Conservation (phyloP, 2,888 invertebrate genomes). For the Tribolium freemani region DNA sequence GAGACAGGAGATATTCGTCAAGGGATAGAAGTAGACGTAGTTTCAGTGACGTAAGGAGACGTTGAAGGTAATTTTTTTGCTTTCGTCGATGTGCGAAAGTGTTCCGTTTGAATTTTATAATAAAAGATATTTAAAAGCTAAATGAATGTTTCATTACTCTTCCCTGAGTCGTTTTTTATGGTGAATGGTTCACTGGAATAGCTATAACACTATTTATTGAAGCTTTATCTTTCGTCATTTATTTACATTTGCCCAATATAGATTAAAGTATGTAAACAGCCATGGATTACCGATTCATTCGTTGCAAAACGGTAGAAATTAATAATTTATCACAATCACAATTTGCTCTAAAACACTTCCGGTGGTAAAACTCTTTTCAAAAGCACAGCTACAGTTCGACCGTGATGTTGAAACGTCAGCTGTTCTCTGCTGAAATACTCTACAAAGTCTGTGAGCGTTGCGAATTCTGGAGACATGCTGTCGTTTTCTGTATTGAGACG, state of each 20-base stretch:
- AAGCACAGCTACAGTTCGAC: constrained; percentile 40
- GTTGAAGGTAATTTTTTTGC: constrained; percentile 1
- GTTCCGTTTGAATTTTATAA: constrained; percentile 6
- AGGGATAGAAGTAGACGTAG: constrained; percentile 14
- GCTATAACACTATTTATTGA: too few relatives aligned
- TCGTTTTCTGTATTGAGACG: constrained; percentile 43
- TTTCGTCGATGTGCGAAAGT: neutral
- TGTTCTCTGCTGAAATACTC: constrained; percentile 48
- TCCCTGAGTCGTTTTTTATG: too few relatives aligned
- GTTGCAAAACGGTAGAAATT: neutral
- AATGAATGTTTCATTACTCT: too few relatives aligned
- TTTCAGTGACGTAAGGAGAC: neutral
- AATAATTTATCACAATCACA: neutral
- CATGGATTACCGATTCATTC: too few relatives aligned
- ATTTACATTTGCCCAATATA: too few relatives aligned
- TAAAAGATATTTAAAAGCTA: neutral
- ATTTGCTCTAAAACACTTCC: constrained; percentile 36
- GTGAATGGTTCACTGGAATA: too few relatives aligned
- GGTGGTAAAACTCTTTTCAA: constrained; percentile 45
- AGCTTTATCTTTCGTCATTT: too few relatives aligned
- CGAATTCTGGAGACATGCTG: constrained; percentile 48
- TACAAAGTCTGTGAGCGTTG: constrained; percentile 47
- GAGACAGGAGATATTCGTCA: neutral
- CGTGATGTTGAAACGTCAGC: constrained; percentile 42
- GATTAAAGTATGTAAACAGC: too few relatives aligned